Percentiles rank a stretch among this genome's conserved stretches.
Evolutionary conservation across 2,113 vertebrate genomes (phyloP).

Genomic region (Dicrurus megarhynchus): DNA sequence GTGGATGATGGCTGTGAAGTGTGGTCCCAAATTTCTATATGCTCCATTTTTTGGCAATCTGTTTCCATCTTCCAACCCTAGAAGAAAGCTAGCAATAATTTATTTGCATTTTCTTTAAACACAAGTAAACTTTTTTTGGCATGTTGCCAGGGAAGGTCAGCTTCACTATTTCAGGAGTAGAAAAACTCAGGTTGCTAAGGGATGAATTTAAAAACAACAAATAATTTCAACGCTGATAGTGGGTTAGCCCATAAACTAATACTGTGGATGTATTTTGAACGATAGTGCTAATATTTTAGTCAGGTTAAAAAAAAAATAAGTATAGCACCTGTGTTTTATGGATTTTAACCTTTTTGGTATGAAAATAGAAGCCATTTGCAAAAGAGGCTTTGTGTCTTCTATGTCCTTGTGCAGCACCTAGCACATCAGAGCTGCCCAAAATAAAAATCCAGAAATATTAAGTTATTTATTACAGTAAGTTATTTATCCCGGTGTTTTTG

Average conservation of each 20-base stretch:
- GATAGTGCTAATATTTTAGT: not conserved
- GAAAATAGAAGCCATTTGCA: not conserved
- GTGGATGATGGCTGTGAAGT: not conserved
- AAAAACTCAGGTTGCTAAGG: not conserved
- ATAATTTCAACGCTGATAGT: not conserved
- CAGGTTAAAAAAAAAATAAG: not conserved
- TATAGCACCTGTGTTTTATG: not conserved
- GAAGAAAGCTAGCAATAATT: not conserved
- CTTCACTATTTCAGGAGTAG: not conserved
- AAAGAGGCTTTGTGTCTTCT: not conserved
- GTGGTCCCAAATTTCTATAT: not conserved
- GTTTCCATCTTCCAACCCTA: not conserved
- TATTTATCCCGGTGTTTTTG: not conserved
- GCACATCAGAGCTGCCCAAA: not conserved
- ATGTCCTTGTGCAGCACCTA: not conserved
- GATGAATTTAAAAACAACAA: constrained; percentile 56
- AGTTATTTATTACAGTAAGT: not conserved
- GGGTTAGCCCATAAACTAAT: not conserved
- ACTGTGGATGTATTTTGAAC: not conserved
- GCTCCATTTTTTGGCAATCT: not conserved
- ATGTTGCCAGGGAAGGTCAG: not conserved
- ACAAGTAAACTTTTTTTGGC: not conserved
- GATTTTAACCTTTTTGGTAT: not conserved
- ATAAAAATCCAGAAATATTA: not conserved
- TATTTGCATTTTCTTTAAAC: constrained; percentile 53